A percentile compares a stretch with the other conserved stretches of the same genome.
Conservation (phyloP, 1,140 invertebrate genomes). For the Tenebrio molitor region DNA sequence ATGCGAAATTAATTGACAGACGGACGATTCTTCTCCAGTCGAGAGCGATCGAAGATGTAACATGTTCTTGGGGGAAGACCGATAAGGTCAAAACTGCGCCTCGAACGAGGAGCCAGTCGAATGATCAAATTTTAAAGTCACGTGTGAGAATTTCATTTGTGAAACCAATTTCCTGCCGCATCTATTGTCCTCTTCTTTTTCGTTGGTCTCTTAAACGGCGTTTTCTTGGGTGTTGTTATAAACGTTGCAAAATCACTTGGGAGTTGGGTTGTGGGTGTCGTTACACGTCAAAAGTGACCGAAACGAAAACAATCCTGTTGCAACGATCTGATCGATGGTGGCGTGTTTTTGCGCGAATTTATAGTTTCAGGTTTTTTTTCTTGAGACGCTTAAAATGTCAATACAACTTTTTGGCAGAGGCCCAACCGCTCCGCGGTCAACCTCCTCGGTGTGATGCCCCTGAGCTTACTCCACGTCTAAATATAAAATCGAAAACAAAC, state of each 20-base stretch:
- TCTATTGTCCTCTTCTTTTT: constrained; percentile 4
- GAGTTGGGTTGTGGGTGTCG: constrained; percentile 27
- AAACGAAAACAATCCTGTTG: constrained; percentile 16
- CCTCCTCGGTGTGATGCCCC: constrained; percentile 21
- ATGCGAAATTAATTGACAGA: too few relatives aligned
- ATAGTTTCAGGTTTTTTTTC: constrained; percentile 23
- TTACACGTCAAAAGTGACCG: constrained; percentile 24
- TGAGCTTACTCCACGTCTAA: constrained; percentile 1
- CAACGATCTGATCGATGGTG: constrained; percentile 17
- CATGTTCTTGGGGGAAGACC: too few relatives aligned
- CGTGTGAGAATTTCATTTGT: constrained; percentile 14
- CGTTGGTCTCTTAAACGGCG: constrained; percentile 5
- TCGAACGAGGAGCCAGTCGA: too few relatives aligned
- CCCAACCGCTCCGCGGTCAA: constrained; percentile 21
- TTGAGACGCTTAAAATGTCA: constrained; percentile 34
- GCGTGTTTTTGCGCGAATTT: constrained; percentile 25
- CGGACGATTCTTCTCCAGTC: too few relatives aligned
- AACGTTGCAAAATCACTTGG: constrained; percentile 14
- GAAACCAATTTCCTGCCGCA: neutral
- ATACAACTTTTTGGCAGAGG: constrained; percentile 30
- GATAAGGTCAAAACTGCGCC: constrained; percentile 9
- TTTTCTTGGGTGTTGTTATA: neutral
- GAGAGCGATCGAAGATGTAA: too few relatives aligned
- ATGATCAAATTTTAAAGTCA: neutral
- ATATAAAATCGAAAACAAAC: constrained; percentile 30